Base-by-base conservation (phyloP, 2,888 invertebrate genomes). In the Eupeodes latifasciatus region DNA sequence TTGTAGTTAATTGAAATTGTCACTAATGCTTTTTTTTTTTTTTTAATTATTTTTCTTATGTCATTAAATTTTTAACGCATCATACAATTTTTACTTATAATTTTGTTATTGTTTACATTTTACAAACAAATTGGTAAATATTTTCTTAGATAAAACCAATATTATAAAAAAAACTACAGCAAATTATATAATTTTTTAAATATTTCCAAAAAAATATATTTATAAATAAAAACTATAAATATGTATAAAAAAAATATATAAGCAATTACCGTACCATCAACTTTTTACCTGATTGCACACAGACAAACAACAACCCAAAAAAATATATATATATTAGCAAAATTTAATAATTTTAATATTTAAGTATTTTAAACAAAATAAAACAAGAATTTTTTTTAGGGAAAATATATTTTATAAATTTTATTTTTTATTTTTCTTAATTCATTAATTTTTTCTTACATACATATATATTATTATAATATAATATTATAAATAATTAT, bases 231-330 rank as follows among this genome's bases (percentile, higher is more conserved):
- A 75, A 81, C 69, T 71, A 85, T 84, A 75, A 78, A 71, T 80
- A 76, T 75, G 44, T 74, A 75, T 74, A 62, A 64, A 81, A 77
- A 78, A 79, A 78, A 61, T 36, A 66, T 53, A 47, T 71, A 88
- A 88, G 88, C 78, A 88, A 81, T 71, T 81, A 81, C 87, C 81
- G 87, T 88, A 80, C 84, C 84, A 83, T 84, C 84, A 81, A 88
- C 87, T 84, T 88, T 83, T 89, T 90, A 89, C 90, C 92, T 90
- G 90, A 91, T 89, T 90, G 90, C 91, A 91, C 90, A 91, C 91
- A 91, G 91, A 90, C 91, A 91, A 91, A 91, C 91, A 91, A 91
- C 90, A 90, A 83, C 81, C 81, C 88, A 82, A 90, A 89, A 90
- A 89, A 87, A 89, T 89, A 87, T 89, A 40, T 89, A 40, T 40